phyloP scores from a whole-genome alignment of 1,140 invertebrate genomes.

The Dysdera silvatica region DNA sequence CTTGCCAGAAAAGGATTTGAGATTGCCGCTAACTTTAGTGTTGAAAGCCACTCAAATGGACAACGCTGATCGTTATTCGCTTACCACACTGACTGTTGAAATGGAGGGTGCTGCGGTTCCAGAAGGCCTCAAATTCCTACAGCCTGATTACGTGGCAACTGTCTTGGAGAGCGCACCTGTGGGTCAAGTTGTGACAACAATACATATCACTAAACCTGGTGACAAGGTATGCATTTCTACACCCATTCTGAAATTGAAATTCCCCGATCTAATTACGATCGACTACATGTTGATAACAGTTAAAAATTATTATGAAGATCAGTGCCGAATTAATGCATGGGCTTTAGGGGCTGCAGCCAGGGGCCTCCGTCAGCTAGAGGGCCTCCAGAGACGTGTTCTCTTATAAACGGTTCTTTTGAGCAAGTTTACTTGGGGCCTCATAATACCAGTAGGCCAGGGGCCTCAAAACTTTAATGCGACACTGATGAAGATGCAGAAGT shows the following conservation, averaged over 20 bases:
- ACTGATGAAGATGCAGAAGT: too few relatives aligned
- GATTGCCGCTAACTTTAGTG: constrained; percentile 63
- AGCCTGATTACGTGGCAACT: constrained; percentile 59
- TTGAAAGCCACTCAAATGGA: constrained; percentile 76
- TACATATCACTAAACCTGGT: constrained; percentile 46
- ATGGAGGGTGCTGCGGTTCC: constrained; percentile 46
- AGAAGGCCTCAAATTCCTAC: constrained; percentile 57
- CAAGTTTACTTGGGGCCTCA: too few relatives aligned
- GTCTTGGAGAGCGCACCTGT: constrained; percentile 63
- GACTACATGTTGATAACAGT: neutral
- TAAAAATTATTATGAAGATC: neutral
- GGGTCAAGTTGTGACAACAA: constrained; percentile 53
- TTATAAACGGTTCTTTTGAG: too few relatives aligned
- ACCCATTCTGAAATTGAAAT: neutral
- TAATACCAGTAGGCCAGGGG: too few relatives aligned
- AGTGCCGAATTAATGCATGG: neutral
- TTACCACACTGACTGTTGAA: constrained; percentile 65
- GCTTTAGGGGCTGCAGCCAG: too few relatives aligned
- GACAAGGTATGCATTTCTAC: constrained; percentile 47
- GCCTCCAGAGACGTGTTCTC: too few relatives aligned
- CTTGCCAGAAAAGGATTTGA: constrained; percentile 45
- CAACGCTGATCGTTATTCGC: constrained; percentile 75
- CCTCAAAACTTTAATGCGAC: too few relatives aligned
- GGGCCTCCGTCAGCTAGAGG: too few relatives aligned
- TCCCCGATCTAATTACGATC: too few relatives aligned